Conservation (phyloP, 2,113 vertebrate species). For the Blennius ocellaris region DNA sequence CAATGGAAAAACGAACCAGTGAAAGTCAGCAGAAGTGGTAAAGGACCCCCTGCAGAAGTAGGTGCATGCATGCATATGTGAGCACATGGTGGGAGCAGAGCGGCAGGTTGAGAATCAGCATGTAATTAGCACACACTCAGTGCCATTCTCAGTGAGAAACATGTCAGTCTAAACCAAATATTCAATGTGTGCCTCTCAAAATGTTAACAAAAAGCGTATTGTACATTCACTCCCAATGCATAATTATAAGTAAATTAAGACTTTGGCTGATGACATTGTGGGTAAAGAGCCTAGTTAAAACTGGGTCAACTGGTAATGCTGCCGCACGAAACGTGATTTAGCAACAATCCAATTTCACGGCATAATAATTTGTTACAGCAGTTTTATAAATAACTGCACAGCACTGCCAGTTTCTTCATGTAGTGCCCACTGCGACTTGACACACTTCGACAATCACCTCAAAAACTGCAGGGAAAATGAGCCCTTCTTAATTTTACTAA, state of each 20-base stretch:
- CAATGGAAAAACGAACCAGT: constrained; percentile 29
- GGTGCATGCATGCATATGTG: constrained; percentile 31
- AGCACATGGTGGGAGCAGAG: constrained; percentile 56
- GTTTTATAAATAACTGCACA: constrained; percentile 41
- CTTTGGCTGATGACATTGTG: constrained; percentile 20
- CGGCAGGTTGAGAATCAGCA: constrained; percentile 72
- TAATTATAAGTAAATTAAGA: constrained; percentile 32
- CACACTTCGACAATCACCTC: constrained; percentile 4
- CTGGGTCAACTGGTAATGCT: constrained; percentile 46
- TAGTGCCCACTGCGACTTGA: not conserved
- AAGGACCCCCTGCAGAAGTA: constrained; percentile 39
- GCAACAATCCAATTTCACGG: constrained; percentile 62
- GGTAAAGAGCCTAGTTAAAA: constrained; percentile 46
- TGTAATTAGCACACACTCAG: constrained; percentile 53
- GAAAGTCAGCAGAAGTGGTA: constrained; percentile 28
- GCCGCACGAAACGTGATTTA: constrained; percentile 61
- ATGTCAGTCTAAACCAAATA: constrained; percentile 19
- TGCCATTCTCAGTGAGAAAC: constrained; percentile 23
- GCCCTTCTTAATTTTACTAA: constrained; percentile 10
- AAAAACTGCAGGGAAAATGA: constrained; percentile 3
- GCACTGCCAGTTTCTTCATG: not conserved
- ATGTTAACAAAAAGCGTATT: constrained; percentile 14
- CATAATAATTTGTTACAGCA: constrained; percentile 39
- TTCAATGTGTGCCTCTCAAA: not conserved
- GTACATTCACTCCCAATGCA: constrained; percentile 17